These are phyloP conservation scores for Urechis unicinctus DNA, from an alignment of 2,888 invertebrate genomes.

Conservation along the genomic window DNA sequence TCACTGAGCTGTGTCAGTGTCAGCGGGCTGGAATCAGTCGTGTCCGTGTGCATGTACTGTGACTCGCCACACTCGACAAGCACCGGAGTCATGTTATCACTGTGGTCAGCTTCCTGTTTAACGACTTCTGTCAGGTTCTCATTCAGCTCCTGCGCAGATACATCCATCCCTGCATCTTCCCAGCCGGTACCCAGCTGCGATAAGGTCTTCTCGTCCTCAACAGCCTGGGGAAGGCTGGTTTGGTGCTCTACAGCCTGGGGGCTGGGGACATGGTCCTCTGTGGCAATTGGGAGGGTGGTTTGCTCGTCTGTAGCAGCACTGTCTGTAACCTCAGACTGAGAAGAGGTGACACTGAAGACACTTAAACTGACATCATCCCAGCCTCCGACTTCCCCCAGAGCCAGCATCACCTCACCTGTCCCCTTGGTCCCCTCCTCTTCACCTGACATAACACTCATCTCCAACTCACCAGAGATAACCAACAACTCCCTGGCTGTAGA, in stretches of 20 bases:
- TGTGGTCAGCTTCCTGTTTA: neutral
- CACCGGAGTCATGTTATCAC: neutral
- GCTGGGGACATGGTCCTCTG: no score
- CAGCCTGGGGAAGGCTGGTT: neutral
- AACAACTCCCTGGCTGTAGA: no score
- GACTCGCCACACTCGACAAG: neutral
- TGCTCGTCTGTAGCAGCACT: neutral
- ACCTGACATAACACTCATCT: no score
- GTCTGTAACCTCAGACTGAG: no score
- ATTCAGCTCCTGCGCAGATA: no score
- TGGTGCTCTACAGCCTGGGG: neutral
- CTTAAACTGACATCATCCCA: slow-evolving; percentile 5
- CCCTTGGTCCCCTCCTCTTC: neutral
- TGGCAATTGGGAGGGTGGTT: neutral
- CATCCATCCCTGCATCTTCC: no score
- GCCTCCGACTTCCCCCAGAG: neutral
- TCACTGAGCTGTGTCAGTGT: no score
- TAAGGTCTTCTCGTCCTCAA: neutral
- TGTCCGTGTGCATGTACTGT: neutral
- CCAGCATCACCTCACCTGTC: neutral
- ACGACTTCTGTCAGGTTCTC: neutral
- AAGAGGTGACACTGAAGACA: neutral
- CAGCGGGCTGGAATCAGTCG: neutral
- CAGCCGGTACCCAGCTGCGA: neutral
- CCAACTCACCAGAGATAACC: no score